Percentiles rank a stretch among this genome's conserved stretches.
Conservation (phyloP, 2,888 invertebrate species). For the Tanaodytes sp. region DNA sequence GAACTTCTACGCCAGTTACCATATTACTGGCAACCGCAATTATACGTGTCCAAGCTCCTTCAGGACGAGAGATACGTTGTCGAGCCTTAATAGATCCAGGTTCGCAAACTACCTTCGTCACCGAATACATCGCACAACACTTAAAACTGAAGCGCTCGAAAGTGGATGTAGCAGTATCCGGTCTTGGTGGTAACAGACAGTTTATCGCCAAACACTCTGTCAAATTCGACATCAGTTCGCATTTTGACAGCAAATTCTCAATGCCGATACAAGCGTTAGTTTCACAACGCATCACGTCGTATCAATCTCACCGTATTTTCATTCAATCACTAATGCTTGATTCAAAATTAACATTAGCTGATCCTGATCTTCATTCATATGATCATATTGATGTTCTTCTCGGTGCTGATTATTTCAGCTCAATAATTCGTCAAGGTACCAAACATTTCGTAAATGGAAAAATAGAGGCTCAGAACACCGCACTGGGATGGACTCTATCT, state of each 20-base stretch:
- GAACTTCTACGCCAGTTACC: too few relatives aligned
- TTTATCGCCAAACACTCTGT: neutral
- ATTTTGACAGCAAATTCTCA: neutral
- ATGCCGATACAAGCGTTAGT: neutral
- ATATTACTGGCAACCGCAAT: too few relatives aligned
- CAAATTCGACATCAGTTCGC: neutral
- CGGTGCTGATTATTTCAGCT: neutral
- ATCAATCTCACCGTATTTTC: neutral
- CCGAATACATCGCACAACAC: neutral
- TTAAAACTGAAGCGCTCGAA: neutral
- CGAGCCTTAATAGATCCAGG: neutral
- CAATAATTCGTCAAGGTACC: neutral
- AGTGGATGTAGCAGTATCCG: neutral
- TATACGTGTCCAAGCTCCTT: too few relatives aligned
- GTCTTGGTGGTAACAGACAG: neutral
- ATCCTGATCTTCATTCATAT: neutral
- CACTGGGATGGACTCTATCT: neutral
- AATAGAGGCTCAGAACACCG: neutral
- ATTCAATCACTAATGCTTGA: neutral
- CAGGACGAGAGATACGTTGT: too few relatives aligned
- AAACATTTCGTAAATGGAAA: neutral
- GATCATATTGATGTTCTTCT: neutral
- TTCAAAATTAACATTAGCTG: neutral
- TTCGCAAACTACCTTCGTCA: neutral
- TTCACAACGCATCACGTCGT: neutral